Evolutionary conservation across 2,113 vertebrate species (phyloP).

Genomic region (Nycticebus coucang): DNA sequence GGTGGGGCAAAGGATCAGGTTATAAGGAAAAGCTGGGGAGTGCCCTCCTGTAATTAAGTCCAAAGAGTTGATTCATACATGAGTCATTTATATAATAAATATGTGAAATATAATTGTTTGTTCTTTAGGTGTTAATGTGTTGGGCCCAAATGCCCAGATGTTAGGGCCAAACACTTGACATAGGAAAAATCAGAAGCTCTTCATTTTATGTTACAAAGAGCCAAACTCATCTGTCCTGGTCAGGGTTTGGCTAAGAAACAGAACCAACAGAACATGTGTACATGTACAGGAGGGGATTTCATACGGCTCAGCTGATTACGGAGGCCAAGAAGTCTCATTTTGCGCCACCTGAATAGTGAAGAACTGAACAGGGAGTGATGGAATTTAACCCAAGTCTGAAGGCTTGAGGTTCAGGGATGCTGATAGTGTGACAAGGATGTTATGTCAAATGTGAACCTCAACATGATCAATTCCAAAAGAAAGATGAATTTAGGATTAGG

Average conservation of each 20-base stretch:
- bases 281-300: background rate
- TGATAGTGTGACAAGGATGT: background rate
- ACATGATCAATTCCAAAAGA: background rate
- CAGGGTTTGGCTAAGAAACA: background rate
- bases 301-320: background rate
- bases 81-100: background rate
- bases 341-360: background rate
- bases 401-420: background rate
- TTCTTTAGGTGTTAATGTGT: background rate
- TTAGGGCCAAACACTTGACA: background rate
- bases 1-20: background rate
- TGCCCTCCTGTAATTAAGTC: background rate
- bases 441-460: background rate
- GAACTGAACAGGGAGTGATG: background rate
- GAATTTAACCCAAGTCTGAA: background rate
- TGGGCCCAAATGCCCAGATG: background rate
- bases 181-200: background rate
- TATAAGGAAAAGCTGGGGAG: background rate
- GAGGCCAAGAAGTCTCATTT: background rate
- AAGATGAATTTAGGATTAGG: background rate
- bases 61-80: background rate
- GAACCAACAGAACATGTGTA: background rate
- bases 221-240: background rate
- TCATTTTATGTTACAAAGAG: background rate
- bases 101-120: too few relatives aligned